These are phyloP conservation scores for Girardinus metallicus DNA, from an alignment of 2,797 vertebrate species.

Conservation along the genomic window DNA sequence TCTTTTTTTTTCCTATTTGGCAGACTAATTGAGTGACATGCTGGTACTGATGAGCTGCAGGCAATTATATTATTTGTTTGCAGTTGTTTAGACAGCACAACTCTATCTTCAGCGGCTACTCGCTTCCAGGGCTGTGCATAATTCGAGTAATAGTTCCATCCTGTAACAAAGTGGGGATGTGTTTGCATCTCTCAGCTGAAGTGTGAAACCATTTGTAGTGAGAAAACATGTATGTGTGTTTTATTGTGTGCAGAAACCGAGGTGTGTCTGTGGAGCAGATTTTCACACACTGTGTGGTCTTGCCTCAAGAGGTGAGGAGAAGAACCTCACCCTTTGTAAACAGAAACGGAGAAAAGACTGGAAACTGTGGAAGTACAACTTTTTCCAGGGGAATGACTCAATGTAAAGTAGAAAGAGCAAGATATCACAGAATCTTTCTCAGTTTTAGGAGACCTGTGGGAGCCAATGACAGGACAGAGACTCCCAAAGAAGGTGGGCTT, in stretches of 20 bases:
- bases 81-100: constrained; percentile 32
- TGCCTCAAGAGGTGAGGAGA: constrained; percentile 71
- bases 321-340: constrained; percentile 85
- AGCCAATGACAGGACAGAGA: constrained; percentile 54
- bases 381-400: constrained; percentile 78
- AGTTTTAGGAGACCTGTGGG: constrained; percentile 45
- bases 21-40: constrained; percentile 18
- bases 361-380: constrained; percentile 57
- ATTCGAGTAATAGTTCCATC: constrained; percentile 19
- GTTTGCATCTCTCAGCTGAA: constrained; percentile 25
- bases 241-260: constrained; percentile 64
- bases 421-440: constrained; percentile 17
- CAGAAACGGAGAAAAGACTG: constrained; percentile 71
- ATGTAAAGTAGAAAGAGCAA: constrained; percentile 21
- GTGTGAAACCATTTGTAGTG: constrained; percentile 61
- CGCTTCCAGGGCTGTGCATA: constrained; percentile 22
- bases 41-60: constrained; percentile 34
- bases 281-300: constrained; percentile 83
- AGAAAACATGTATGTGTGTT: constrained; percentile 47
- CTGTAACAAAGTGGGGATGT: constrained; percentile 5
- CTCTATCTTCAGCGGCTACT: constrained; percentile 1
- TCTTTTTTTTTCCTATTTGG: neutral
- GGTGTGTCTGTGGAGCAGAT: constrained; percentile 78
- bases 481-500: constrained; percentile 61
- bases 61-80: constrained; percentile 26